phyloP scores from a whole-genome alignment of 2,113 vertebrate genomes.

The Anser brachyrhynchus region DNA sequence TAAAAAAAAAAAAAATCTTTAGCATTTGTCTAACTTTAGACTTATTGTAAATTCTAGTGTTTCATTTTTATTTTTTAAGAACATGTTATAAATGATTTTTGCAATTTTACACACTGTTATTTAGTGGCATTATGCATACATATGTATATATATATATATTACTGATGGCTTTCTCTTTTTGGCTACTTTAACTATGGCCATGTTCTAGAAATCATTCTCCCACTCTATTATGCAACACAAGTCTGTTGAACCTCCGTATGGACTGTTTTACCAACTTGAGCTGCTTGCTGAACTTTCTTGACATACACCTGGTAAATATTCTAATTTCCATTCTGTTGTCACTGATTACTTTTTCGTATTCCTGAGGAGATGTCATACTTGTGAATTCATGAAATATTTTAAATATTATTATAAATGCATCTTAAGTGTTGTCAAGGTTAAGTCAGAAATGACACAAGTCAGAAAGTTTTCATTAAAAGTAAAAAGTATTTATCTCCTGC shows the following conservation, averaged over 20 bases:
- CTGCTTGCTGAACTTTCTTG: neutral
- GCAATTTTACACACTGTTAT: neutral
- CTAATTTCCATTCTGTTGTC: neutral
- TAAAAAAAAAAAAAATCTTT: neutral
- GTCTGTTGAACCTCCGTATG: neutral
- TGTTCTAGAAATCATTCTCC: neutral
- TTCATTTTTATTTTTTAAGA: neutral
- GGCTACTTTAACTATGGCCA: neutral
- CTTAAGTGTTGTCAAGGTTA: neutral
- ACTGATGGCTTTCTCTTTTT: neutral
- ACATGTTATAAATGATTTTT: neutral
- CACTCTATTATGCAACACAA: neutral
- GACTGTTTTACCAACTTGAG: neutral
- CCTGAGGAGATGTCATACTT: neutral
- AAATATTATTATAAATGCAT: neutral
- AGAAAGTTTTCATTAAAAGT: neutral
- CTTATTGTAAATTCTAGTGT: neutral
- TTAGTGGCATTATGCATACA: neutral
- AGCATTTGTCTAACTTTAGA: neutral
- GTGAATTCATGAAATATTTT: neutral
- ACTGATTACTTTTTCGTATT: neutral
- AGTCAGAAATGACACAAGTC: neutral
- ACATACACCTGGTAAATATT: neutral
- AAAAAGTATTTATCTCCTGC: neutral
- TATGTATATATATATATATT: rapidly evolving